Conservation (phyloP, 2,797 vertebrate genomes). For the Sebastes paucispinis region DNA sequence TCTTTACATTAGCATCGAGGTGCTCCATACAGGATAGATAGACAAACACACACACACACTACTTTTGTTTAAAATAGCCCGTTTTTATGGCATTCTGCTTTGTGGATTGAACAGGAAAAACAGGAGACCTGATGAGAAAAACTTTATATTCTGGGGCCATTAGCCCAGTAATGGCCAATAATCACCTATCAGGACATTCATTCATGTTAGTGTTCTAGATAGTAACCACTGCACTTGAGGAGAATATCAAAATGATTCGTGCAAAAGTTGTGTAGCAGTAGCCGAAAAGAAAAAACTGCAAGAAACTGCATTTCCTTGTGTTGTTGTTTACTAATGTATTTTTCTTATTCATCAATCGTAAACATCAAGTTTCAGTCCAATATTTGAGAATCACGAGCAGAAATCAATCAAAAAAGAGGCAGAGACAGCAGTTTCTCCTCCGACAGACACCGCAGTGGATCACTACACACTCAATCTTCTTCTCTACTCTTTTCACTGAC, state of each 20-base stretch:
- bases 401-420: background rate
- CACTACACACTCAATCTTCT: background rate
- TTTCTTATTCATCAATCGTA: background rate
- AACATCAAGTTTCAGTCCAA: background rate
- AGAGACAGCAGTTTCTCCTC: background rate
- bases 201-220: background rate
- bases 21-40: background rate
- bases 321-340: background rate
- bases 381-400: background rate
- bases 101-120: background rate
- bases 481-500: background rate
- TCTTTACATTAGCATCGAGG: background rate
- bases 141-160: background rate
- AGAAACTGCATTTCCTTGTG: too few species aligned
- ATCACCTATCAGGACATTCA: background rate
- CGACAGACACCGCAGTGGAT: background rate
- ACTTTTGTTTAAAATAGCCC: background rate
- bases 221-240: background rate
- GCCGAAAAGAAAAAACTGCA: too few species aligned
- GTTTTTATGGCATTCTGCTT: background rate
- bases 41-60: background rate
- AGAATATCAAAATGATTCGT: background rate
- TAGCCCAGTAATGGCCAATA: background rate
- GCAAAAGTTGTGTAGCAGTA: too few species aligned
- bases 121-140: background rate